These are phyloP conservation scores for Ichneumoninae sp. DNA, from an alignment of 2,888 invertebrate genomes.

Conservation along the genomic window DNA sequence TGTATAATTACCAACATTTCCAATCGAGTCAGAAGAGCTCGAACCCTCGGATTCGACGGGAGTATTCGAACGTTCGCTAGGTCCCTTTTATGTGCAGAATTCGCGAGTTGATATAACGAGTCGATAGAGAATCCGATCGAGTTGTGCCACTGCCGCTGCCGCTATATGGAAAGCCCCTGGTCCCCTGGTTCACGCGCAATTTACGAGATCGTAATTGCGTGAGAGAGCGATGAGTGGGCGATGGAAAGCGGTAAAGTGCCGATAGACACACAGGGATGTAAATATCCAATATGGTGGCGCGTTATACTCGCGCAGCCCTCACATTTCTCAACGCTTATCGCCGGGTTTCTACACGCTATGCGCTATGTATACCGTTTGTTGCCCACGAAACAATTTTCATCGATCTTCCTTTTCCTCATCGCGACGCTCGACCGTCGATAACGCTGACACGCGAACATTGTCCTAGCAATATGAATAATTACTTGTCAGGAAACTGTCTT, in stretches of 20 bases:
- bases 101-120: constrained; percentile 63
- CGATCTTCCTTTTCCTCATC: constrained; percentile 47
- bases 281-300: constrained; percentile 63
- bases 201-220: constrained; percentile 76
- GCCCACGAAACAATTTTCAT: constrained; percentile 70
- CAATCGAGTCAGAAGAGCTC: constrained; percentile 43
- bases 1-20: constrained; percentile 63
- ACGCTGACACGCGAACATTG: neutral
- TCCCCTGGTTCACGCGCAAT: constrained; percentile 70
- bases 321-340: constrained; percentile 38
- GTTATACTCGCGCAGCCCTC: constrained; percentile 46
- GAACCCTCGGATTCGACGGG: constrained; percentile 38
- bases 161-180: constrained; percentile 35
- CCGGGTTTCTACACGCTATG: neutral
- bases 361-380: neutral
- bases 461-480: neutral
- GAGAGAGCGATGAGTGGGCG: constrained; percentile 70
- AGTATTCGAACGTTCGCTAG: constrained; percentile 18
- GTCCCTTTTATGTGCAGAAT: constrained; percentile 31
- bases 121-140: constrained; percentile 63
- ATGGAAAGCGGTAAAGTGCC: constrained; percentile 65
- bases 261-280: constrained; percentile 66
- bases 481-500: neutral
- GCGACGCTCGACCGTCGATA: constrained; percentile 1
- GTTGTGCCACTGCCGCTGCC: constrained; percentile 4